Base-by-base conservation (phyloP, 2,113 vertebrate species). In the Pagrus major region DNA sequence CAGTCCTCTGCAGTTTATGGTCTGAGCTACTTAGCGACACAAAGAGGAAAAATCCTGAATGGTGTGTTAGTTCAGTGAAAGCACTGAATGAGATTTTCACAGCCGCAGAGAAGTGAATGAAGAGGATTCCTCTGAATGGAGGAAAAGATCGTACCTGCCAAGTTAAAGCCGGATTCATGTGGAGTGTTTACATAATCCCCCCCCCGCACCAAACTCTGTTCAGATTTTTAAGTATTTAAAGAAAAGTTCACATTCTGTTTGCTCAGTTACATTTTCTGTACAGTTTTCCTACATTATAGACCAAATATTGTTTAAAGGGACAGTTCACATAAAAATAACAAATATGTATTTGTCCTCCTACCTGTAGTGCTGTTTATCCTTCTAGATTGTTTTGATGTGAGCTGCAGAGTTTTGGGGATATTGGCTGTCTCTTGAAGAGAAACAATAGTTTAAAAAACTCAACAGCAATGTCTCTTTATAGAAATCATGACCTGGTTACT, bases 21-120 rank as follows among this genome's bases (percentile, higher is more conserved):
- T 75, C 70, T 74, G 85, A 87, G 86, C 87, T 81, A 60, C 83
- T 91, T 72, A 76, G 73, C 12, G 46, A 86, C 86, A 89, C 83
- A 89, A 89, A 90, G 75, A 61, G 65, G 70, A 60, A 58, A 84
- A 81, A 85, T 80, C 70, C 67, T 89, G 87, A 93, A 92, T 91
- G 91, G 83, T 55, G 55, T 55, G 71, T 76, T 71, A 29, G 52
- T 72, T 86, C 64, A 83, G 10, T 84, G 78, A 88, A 85, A 52
- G 52, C 31, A 6, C 44, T 90, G 89, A 93, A 93, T 88, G 89
- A 88, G 60, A 79, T 81, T 72, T 87, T 86, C 78, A 69, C 71
- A 83, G 88, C 56, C 39, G 1, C 80, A 25, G 47, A 86, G 74
- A 69, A 78, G 54, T 89, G 83, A 89, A 89, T 91, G 91, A 74